Base-by-base conservation (phyloP, 1,140 invertebrate genomes). In the Vanessa atalanta region DNA sequence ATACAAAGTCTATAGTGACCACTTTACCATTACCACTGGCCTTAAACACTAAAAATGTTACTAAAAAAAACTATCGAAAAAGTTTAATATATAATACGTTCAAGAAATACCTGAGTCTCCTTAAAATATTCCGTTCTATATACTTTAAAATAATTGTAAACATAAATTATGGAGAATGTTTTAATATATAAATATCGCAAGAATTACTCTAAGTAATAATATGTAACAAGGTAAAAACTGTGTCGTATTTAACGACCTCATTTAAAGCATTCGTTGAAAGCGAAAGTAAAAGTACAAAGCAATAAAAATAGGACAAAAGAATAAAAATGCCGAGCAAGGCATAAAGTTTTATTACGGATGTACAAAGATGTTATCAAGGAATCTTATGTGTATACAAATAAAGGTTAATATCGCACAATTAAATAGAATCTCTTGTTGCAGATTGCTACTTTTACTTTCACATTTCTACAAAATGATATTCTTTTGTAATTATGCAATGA, bases 281-380 rank as follows among this genome's bases (percentile, higher is more conserved):
- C 68, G 73, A 78, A 79, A 81, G 80, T 73, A 64, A 83, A 79
- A 81, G 80, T 68, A 70, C 60, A 61, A 60, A 20, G 69, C 75
- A 72, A 78, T 79, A 85, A 84, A 85, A 82, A 78, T 77, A 78
- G 75, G 73, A 81, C 75, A 69, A 79, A 80, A 80, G 71, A 81
- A 83, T 75, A 61, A 67, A 64, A 73, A 78, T 75, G 78, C 31
- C 61, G 48, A 85, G 82, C 85, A 86, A 70, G 60, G 26, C 72
- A 79, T 82, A 80, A 84, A 83, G 74, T 73, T 84, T 80, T 83
- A 79, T 79, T 75, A 73, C 47, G 65, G 69, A 68, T 47, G 43
- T 67, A 50, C 43, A 31, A 43, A 26, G 20, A 47, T 14, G 16
- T 57, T 23, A 23, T 26, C 47, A 37, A 16, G 23, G 0, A 31